phyloP scores from a whole-genome alignment of 2,888 invertebrate genomes.

The Agonum fuliginosum region DNA sequence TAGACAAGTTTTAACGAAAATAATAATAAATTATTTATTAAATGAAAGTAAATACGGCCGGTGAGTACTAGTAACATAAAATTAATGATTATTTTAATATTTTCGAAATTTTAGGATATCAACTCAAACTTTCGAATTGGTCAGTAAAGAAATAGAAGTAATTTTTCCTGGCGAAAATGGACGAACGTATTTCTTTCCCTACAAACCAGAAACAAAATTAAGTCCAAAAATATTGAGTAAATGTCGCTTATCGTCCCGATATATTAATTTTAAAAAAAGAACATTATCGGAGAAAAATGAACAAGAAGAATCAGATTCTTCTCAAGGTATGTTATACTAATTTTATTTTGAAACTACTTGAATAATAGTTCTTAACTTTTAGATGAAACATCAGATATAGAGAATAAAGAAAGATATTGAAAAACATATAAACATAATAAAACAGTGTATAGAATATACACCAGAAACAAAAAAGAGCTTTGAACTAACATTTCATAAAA shows the following conservation, averaged over 20 bases:
- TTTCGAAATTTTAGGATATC: constrained; percentile 1
- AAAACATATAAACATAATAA: neutral
- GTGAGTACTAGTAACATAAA: neutral
- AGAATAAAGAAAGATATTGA: neutral
- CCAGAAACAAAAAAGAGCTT: neutral
- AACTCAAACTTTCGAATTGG: neutral
- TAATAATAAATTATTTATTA: neutral
- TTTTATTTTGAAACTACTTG: neutral
- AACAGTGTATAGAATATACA: neutral
- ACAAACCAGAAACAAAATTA: neutral
- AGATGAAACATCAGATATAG: neutral
- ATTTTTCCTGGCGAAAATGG: constrained; percentile 11
- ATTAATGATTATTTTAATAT: neutral
- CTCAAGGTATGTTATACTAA: neutral
- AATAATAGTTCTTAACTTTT: neutral
- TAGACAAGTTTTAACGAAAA: neutral
- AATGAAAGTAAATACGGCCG: neutral
- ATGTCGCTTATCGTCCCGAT: neutral
- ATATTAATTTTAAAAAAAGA: neutral
- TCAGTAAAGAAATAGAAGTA: neutral
- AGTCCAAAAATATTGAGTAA: neutral
- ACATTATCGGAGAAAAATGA: neutral
- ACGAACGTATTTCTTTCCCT: constrained; percentile 8
- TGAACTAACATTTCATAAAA: neutral
- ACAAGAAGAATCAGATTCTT: neutral